Conservation (phyloP, 2,888 invertebrate species). For the Priocnemis perturbator region DNA sequence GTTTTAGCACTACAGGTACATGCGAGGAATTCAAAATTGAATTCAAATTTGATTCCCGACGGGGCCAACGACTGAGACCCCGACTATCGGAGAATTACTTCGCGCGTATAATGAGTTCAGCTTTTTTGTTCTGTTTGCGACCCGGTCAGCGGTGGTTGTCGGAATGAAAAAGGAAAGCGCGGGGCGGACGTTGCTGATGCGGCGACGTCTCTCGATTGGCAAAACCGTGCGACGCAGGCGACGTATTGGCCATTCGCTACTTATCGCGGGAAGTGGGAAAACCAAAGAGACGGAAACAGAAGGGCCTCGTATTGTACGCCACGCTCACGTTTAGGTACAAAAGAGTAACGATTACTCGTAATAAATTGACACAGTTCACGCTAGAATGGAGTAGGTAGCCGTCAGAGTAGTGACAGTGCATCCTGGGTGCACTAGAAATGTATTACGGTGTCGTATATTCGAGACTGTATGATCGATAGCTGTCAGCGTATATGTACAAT, state of each 20-base stretch:
- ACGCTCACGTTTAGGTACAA: constrained; percentile 8
- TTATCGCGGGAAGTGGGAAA: background rate
- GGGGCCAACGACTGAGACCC: constrained; percentile 22
- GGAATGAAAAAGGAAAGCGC: background rate
- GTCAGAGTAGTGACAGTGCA: constrained; percentile 3
- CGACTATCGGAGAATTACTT: background rate
- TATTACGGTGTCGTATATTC: too few relatives aligned
- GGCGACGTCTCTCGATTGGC: background rate
- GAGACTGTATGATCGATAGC: constrained; percentile 5
- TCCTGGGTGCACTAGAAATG: constrained; percentile 13
- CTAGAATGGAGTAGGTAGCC: constrained; percentile 38
- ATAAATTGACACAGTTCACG: constrained; percentile 55
- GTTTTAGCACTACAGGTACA: constrained; percentile 51
- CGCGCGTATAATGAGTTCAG: background rate
- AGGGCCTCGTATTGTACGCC: background rate
- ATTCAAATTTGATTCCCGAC: constrained; percentile 31
- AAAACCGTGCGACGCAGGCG: too few relatives aligned
- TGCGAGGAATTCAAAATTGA: constrained; percentile 52
- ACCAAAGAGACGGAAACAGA: background rate
- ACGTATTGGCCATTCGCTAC: background rate
- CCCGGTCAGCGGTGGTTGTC: too few relatives aligned
- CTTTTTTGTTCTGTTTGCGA: background rate
- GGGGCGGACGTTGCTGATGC: background rate
- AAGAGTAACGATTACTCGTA: constrained; percentile 24
- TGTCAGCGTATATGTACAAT: constrained; percentile 36